Evolutionary conservation across 2,113 vertebrate species (phyloP), one percentile per base, ranked within the genome.

Genomic region (Pelusios castaneus): DNA sequence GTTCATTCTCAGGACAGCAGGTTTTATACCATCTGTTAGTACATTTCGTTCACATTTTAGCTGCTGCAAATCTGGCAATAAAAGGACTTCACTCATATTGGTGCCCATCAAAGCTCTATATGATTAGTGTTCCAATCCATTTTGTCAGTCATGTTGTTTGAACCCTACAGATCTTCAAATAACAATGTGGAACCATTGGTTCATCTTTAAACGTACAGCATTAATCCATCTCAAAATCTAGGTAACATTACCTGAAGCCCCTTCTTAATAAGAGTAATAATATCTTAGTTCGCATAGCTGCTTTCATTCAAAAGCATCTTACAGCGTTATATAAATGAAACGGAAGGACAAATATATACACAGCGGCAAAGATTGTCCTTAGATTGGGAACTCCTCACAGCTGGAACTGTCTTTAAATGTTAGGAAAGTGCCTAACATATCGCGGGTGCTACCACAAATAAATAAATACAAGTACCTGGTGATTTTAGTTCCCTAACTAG

Each of bases 111-210:
- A 22, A 24, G 47, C 31, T 27, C 82, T 90, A 87, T n/a, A 90
- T 85, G 85, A 95, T 95, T 45, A 85, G 43, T 81, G 60, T 80
- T 90, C 91, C 76, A n/a, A 85, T 81, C 82, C 83, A 21, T 85
- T 70, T 89, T 84, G 87, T 10, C 81, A 81, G 43, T 90, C 82
- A 51, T 94, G 79, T 84, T 85, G 93, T 94, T 91, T 95, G 92
- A 91, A 91, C 6, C 49, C 38, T 52, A 8, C 2, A 93, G 88
- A 89, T 91, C 89, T 88, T 85, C 85, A 94, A 88, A 85, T 63
- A 95, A 82, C 95, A 93, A 54, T 12, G 55, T 89, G 92, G 85
- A 90, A 88, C 91, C 84, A 91, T 96, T 97, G 94, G 91, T 89
- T 43, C 80, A 41, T 95, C 92, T 92, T 27, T 95, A 93, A 91